Evolutionary conservation across 92 coral and sea anemone genomes (phyloP), one percentile per base, ranked within the genome.

Genomic region (Hydrozoanthus gracilis): DNA sequence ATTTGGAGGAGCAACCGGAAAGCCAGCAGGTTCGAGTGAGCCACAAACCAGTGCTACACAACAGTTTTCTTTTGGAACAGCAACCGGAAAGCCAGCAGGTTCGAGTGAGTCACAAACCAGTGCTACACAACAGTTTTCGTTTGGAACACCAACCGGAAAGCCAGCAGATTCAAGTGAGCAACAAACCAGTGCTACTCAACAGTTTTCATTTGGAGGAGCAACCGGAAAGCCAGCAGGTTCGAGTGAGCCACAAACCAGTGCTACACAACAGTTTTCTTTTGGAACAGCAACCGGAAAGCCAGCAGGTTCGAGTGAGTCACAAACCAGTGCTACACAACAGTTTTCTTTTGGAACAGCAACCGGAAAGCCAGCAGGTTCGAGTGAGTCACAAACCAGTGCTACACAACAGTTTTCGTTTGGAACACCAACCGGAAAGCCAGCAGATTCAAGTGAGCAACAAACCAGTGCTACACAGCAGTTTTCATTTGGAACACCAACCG

Each of bases 131-230:
- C 78, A 44, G 17, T 86, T 86, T 15, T 54, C 74, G 27, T 86
- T 86, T 77, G 89, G 89, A 46, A 51, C 87, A 16, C 89, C 68
- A 4, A 80, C 60, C 8, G 79, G 78, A n/a, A 73, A 52, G 51
- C 85, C 85, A 62, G 85, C 85, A 16, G 85, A 15, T 9, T 46
- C 80, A 13, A 18, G 9, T 35, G 71, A 55, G 12, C 8, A 17
- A 55, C 49, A 44, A 9, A 51, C 71, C 20, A 16, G 45, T 16
- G 5, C 69, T 9, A 18, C 62, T 35, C 10, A 27, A 10, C 50
- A 48, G 39, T n/a, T 83, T 76, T 39, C 44, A 8, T 78, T 60
- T 61, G 73, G 49, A n/a, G 0, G 4, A 11, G 9, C 71, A 8
- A 44, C 44, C 49, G 85, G 62, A 80, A 39, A 12, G 15, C 61